These are phyloP conservation scores for Chymomyza caudatula DNA, from an alignment of 2,888 invertebrate genomes.

Conservation along the genomic window DNA sequence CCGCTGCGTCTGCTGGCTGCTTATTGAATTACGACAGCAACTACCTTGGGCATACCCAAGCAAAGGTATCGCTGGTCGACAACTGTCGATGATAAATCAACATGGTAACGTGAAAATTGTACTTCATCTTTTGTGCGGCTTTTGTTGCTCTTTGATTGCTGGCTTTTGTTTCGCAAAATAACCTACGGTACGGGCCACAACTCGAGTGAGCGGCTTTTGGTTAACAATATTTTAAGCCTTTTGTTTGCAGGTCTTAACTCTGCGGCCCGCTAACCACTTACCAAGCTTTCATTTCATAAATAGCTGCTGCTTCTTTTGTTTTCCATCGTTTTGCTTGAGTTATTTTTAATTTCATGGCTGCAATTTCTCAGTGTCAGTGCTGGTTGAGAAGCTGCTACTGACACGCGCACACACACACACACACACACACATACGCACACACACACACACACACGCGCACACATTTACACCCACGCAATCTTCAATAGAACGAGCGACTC, in stretches of 20 bases:
- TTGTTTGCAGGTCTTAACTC: slow-evolving; percentile 18
- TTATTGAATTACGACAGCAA: slow-evolving; percentile 57
- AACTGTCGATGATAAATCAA: slow-evolving; percentile 63
- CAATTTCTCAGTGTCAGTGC: slow-evolving; percentile 69
- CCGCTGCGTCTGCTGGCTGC: slow-evolving; percentile 7
- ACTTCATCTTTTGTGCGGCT: slow-evolving; percentile 25
- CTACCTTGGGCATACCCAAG: not conserved
- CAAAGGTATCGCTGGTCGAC: not conserved
- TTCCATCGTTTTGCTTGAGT: slow-evolving; percentile 65
- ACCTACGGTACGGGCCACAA: not conserved
- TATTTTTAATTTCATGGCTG: slow-evolving; percentile 68
- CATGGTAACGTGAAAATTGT: slow-evolving; percentile 49
- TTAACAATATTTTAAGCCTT: slow-evolving; percentile 60
- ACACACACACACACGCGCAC: not conserved
- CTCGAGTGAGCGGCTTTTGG: slow-evolving; percentile 25
- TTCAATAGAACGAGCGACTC: slow-evolving; percentile 31
- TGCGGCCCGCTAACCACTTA: slow-evolving; percentile 1
- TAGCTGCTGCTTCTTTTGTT: slow-evolving; percentile 57
- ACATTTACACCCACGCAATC: not conserved
- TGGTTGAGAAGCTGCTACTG: slow-evolving; percentile 41
- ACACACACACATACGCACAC: not conserved
- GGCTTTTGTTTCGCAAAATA: slow-evolving; percentile 24
- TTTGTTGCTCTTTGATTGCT: slow-evolving; percentile 9
- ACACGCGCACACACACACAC: slow-evolving; percentile 15
- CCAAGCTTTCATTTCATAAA: slow-evolving; percentile 53